Evolutionary conservation across 2,888 invertebrate species (phyloP).

Genomic region (Steinernema carpocapsae): DNA sequence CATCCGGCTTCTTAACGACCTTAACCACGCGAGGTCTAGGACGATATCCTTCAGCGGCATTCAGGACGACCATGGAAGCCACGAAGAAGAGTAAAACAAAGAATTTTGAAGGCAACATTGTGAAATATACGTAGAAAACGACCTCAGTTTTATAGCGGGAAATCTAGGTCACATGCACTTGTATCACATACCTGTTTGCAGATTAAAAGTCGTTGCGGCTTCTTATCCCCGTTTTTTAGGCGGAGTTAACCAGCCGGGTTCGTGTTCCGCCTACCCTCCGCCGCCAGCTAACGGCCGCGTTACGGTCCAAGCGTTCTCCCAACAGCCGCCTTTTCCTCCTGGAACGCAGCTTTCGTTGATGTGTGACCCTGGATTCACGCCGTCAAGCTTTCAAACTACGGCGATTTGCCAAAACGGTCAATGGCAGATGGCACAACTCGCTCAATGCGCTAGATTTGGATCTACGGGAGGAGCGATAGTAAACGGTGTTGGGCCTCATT

Average conservation of each 20-base stretch:
- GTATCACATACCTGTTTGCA: not conserved
- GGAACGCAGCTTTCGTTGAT: not conserved
- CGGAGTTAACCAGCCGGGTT: not conserved
- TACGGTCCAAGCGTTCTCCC: not conserved
- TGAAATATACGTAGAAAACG: not conserved
- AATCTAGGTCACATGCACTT: not conserved
- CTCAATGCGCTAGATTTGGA: slow-evolving; percentile 29
- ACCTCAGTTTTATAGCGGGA: not conserved
- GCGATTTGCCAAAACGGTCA: slow-evolving; percentile 42
- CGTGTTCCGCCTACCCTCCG: not conserved
- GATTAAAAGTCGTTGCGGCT: not conserved
- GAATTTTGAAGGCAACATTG: not conserved
- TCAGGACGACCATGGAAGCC: not conserved
- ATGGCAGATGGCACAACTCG: slow-evolving; percentile 40
- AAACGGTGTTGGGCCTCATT: not conserved
- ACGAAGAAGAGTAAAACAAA: not conserved
- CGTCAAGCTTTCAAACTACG: not conserved
- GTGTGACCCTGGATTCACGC: slow-evolving; percentile 10
- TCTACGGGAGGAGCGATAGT: not conserved
- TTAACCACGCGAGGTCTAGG: not conserved
- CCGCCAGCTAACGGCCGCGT: not conserved
- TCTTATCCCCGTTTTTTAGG: slow-evolving; percentile 6
- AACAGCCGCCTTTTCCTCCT: slow-evolving; percentile 5
- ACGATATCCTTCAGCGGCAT: not conserved
- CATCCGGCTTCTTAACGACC: not conserved